Evolutionary conservation across 2,888 invertebrate genomes (phyloP), one percentile per base, ranked within the genome.

Genomic region (Melipona beecheii): DNA sequence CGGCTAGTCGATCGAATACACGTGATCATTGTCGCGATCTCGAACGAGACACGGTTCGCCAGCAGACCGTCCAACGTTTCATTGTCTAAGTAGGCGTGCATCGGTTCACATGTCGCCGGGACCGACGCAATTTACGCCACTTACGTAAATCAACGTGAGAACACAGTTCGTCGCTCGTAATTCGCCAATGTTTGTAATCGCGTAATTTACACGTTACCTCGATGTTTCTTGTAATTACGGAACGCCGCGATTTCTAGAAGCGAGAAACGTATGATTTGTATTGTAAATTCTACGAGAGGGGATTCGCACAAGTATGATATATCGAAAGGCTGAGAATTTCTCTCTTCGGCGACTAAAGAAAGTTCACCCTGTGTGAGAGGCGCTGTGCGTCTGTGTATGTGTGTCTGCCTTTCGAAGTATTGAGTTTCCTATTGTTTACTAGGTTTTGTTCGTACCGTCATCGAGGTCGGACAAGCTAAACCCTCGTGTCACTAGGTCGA

Each of bases 81-180:
- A 66, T 71, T 64, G 64, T 76, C 19, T 36, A 36, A 66, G 81
- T 72, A 77, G 72, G 77, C 81, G 72, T 81, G 68, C 17, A 1
- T 31, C 72, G 81, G 60, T 72, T 72, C 72, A 81, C 77, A 49
- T 60, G 66, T 27, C 17, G 43, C 21, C 71, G 66, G 71, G 49
- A 43, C 49, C 56, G 43, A 68, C 31, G 72, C 68, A 81, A 77
- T 81, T 81, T 77, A 77, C 77, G 62, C 66, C 72, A 68, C 71
- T 81, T 71, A 52, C 80, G 80, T 77, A 76, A 81, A 81, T 77
- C 81, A 77, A 68, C 81, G 72, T 62, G 77, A 77, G 80, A 77
- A 77, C 50, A 54, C 52, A 31, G 49, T 9, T 58, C 36, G 21
- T 15, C 49, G 13, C 5, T 49, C 56, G 65, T 56, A 49, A 73